phyloP scores from a whole-genome alignment of 2,113 vertebrate genomes.

The Strix uralensis region DNA sequence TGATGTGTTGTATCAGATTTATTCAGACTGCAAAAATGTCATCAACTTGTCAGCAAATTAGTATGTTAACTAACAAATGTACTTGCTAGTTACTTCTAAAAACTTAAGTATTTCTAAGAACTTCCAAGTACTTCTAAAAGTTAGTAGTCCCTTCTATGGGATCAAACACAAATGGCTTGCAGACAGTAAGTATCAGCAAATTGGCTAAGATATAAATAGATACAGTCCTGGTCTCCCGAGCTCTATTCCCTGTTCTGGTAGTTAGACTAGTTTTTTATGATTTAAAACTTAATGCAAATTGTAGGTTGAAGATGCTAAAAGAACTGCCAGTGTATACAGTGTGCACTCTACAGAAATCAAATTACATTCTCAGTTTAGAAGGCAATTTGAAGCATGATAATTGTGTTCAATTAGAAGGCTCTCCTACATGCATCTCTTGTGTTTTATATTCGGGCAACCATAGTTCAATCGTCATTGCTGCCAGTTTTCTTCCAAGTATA shows the following conservation, averaged over 20 bases:
- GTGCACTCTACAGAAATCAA: not conserved
- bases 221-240: not conserved
- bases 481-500: not conserved
- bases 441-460: not conserved
- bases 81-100: not conserved
- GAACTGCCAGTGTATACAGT: not conserved
- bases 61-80: not conserved
- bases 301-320: not conserved
- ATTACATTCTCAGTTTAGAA: conserved; percentile 13
- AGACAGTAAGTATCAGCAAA: not conserved
- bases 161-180: not conserved
- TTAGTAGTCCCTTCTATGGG: not conserved
- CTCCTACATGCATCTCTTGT: not conserved
- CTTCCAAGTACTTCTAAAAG: not conserved
- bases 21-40: not conserved
- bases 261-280: not conserved
- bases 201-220: not conserved
- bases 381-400: not conserved
- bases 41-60: not conserved
- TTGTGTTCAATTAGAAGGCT: not conserved
- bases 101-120: not conserved
- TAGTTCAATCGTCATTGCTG: not conserved
- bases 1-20: not conserved
- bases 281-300: not conserved
- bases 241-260: not conserved